Evolutionary conservation across 2,888 invertebrate species (phyloP).

Genomic region (Ectemnius lituratus): DNA sequence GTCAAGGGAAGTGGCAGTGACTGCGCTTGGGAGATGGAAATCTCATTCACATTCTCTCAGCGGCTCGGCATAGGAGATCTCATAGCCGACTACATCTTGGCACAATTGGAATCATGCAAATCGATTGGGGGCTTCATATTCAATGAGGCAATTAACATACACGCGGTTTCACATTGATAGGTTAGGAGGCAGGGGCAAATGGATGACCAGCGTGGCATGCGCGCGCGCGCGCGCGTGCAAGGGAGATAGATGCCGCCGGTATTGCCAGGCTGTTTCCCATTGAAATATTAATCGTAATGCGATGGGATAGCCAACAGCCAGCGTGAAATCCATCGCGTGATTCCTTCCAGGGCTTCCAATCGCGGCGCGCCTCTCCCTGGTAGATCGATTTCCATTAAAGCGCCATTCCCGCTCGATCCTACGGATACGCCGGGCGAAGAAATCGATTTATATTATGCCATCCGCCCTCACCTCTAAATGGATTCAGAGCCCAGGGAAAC

Average conservation of each 20-base stretch:
- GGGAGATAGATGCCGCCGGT: conserved; percentile 43
- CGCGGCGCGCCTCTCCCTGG: conserved; percentile 32
- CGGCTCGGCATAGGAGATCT: neutral
- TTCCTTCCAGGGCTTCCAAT: conserved; percentile 45
- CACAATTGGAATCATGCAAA: conserved; percentile 70
- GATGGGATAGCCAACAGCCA: conserved; percentile 66
- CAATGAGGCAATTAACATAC: conserved; percentile 76
- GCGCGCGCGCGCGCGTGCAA: too few relatives aligned
- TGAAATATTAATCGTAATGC: conserved; percentile 74
- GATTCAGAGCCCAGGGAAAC: neutral
- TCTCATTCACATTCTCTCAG: too few relatives aligned
- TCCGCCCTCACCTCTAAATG: neutral
- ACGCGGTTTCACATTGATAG: conserved; percentile 54
- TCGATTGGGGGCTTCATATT: conserved; percentile 74
- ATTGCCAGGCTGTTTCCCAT: conserved; percentile 68
- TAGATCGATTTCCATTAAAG: conserved; percentile 61
- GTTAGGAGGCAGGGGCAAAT: conserved; percentile 29
- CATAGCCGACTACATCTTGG: conserved; percentile 58
- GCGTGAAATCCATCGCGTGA: conserved; percentile 69
- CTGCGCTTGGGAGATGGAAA: too few relatives aligned
- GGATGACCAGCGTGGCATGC: conserved; percentile 27
- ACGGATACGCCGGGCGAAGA: conserved; percentile 39
- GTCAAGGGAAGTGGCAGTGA: too few relatives aligned
- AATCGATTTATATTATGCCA: conserved; percentile 41
- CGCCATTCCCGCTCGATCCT: conserved; percentile 38